Base-by-base conservation (phyloP, 2,113 vertebrate genomes). In the Carassius carassius region DNA sequence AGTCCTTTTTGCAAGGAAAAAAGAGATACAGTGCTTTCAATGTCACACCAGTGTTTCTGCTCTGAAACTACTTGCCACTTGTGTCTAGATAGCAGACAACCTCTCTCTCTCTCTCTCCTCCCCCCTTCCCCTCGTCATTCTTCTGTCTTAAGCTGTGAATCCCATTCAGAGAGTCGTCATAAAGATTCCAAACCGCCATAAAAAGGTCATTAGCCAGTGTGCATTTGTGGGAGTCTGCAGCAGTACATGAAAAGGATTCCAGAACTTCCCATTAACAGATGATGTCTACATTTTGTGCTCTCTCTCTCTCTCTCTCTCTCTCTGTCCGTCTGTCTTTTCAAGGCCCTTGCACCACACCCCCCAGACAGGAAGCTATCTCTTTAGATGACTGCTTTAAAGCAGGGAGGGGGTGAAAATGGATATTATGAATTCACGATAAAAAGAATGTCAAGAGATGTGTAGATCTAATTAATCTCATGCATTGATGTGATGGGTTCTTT, bases 181-280 rank as follows among this genome's bases (percentile, higher is more conserved):
- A 94, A 95, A 95, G 92, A 95, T 93, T 94, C 94, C 93, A 89
- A 86, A 84, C 89, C 89, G 88, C 92, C 91, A 89, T 95, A 94
- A 94, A 94, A 94, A 92, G 89, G 88, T 93, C 92, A 92, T 93
- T 92, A 91, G 89, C 90, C 89, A 9, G 90, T 85, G 91, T 90
- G 89, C 91, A 92, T 84, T 88, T 89, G 87, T 87, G 84, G 90
- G 87, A 88, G 92, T 89, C 91, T 90, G 88, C 78, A 17, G 82
- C 85, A 69, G 41, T n/a, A 92, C 93, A 92, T 94, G 91, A 93
- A 94, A 94, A 93, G 92, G 90, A 92, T 92, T 92, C 91, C 91
- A 73, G 74, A 49, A 65, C 87, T 62, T 74, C 88, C 82, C 89
- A 82, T 88, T 89, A 87, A 73, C 89, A 91, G 88, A 91, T 88